phyloP scores from a whole-genome alignment of 1,140 invertebrate species.

The Philopotamus ludificatus region DNA sequence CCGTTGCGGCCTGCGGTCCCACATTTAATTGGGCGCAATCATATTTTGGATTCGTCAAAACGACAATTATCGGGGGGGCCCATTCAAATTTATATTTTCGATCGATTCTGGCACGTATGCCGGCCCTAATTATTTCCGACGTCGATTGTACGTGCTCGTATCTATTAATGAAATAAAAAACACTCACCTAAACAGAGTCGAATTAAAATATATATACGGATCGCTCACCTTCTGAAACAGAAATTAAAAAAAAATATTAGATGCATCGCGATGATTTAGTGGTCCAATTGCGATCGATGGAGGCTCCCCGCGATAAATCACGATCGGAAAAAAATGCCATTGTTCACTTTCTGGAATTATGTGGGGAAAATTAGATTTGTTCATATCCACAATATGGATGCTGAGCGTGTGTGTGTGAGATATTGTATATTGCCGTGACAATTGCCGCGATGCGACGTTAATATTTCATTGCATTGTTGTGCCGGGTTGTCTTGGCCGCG shows the following conservation, averaged over 20 bases:
- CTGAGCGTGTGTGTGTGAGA: background rate
- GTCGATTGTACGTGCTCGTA: conserved; percentile 15
- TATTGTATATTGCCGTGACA: conserved; percentile 31
- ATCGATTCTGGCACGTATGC: too few relatives aligned
- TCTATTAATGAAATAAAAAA: conserved; percentile 6
- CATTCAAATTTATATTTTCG: background rate
- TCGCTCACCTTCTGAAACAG: background rate
- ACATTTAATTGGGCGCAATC: conserved; percentile 14
- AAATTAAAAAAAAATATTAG: background rate
- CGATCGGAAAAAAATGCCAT: conserved; percentile 2
- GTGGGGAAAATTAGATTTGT: conserved; percentile 32
- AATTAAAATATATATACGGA: too few relatives aligned
- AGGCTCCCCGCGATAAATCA: conserved; percentile 28
- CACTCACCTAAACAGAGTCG: too few relatives aligned
- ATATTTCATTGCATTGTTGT: conserved; percentile 38
- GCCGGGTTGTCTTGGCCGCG: conserved; percentile 30
- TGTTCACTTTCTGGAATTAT: conserved; percentile 26
- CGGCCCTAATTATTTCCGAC: conserved; percentile 1
- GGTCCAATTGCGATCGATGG: too few relatives aligned
- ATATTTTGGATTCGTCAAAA: background rate
- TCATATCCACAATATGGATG: conserved; percentile 7
- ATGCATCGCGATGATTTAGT: too few relatives aligned
- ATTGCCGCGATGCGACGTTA: conserved; percentile 33
- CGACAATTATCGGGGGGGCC: background rate
- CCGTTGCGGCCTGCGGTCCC: conserved; percentile 14